phyloP scores from a whole-genome alignment of 2,888 invertebrate genomes.

The Drosophila infuscata region DNA sequence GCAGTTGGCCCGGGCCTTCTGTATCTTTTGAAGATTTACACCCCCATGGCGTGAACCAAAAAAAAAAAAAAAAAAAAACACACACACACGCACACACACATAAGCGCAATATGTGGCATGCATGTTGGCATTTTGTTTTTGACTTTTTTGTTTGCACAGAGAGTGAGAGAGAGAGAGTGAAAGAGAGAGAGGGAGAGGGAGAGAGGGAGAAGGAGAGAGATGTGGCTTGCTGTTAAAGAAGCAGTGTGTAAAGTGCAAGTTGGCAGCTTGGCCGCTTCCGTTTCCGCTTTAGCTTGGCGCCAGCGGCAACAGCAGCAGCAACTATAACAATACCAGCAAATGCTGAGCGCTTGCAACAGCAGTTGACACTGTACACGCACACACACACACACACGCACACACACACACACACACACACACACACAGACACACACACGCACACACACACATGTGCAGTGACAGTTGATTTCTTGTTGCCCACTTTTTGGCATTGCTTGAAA shows the following conservation, averaged over 20 bases:
- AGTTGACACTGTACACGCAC: slow-evolving; percentile 39
- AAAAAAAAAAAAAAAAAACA: no score
- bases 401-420: no score
- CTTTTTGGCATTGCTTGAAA: slow-evolving; percentile 58
- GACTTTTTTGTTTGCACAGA: slow-evolving; percentile 27
- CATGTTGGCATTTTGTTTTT: slow-evolving; percentile 50
- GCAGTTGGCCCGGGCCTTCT: no score
- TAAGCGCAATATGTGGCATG: slow-evolving; percentile 28
- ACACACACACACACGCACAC: not conserved
- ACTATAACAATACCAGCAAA: slow-evolving; percentile 32
- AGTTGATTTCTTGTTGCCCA: slow-evolving; percentile 50
- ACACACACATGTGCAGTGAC: slow-evolving; percentile 12
- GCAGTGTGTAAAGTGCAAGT: slow-evolving; percentile 71
- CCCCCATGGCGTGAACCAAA: no score
- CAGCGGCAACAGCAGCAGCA: slow-evolving; percentile 39
- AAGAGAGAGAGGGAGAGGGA: not conserved
- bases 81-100: not conserved
- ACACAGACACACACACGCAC: slow-evolving; percentile 9
- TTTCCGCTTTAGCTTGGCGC: slow-evolving; percentile 64
- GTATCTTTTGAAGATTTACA: no score
- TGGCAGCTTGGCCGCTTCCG: slow-evolving; percentile 72
- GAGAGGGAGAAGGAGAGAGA: not conserved
- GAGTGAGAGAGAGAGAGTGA: not conserved
- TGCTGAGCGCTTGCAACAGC: slow-evolving; percentile 40
- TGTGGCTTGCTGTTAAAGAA: slow-evolving; percentile 41